Conservation (phyloP, 2,113 vertebrate genomes). For the Perognathus longimembris region DNA sequence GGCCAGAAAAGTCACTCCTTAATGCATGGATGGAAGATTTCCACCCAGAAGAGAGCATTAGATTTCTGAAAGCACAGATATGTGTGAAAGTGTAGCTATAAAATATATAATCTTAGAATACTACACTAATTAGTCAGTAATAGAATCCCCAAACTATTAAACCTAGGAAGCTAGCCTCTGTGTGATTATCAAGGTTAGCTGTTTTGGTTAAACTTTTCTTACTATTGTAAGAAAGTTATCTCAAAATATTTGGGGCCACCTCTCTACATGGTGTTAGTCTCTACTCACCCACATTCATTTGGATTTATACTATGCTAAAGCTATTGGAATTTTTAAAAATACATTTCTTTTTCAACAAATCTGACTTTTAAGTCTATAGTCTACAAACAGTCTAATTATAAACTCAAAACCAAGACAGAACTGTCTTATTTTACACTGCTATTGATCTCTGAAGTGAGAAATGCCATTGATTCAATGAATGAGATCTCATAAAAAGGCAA, state of each 20-base stretch:
- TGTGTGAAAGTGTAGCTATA: no score
- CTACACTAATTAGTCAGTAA: no score
- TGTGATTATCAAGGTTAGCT: no score
- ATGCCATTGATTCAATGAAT: neutral
- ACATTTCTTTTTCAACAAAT: neutral
- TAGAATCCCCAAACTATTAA: no score
- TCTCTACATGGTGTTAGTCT: neutral
- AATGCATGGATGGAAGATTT: neutral
- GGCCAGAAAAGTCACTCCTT: neutral
- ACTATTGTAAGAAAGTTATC: accelerated
- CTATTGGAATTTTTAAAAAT: slow-evolving; percentile 2
- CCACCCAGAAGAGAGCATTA: neutral
- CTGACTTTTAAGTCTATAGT: slow-evolving; percentile 40
- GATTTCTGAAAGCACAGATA: no score
- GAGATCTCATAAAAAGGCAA: neutral
- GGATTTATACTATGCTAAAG: neutral
- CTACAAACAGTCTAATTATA: slow-evolving; percentile 11
- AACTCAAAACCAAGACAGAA: neutral
- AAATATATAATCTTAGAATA: no score
- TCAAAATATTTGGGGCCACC: neutral
- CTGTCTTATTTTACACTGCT: neutral
- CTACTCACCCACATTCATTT: neutral
- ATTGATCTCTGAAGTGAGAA: slow-evolving; percentile 45
- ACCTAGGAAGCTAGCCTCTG: no score
- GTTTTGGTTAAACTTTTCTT: neutral